Percentiles rank a stretch among this genome's conserved stretches.
Conservation (phyloP, 2,888 invertebrate species). For the Teleogryllus oceanicus region DNA sequence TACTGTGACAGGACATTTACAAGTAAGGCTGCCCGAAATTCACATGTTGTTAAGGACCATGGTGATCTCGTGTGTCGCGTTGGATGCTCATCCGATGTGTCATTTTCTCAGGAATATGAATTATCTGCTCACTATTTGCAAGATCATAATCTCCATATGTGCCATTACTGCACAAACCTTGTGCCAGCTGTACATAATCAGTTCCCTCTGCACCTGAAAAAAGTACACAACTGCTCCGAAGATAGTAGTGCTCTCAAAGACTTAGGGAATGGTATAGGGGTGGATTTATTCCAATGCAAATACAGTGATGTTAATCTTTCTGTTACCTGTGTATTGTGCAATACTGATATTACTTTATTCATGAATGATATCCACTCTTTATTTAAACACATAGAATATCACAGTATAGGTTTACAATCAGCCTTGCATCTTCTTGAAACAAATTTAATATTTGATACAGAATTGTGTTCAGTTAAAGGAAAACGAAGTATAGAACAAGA, state of each 20-base stretch:
- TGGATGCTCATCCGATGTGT: slow-evolving; percentile 29
- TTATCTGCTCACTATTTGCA: slow-evolving; percentile 33
- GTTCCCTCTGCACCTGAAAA: slow-evolving; percentile 32
- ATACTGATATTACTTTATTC: slow-evolving; percentile 33
- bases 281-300: slow-evolving; percentile 24
- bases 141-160: slow-evolving; percentile 33
- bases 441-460: background rate
- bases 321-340: slow-evolving; percentile 34
- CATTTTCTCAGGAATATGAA: slow-evolving; percentile 34
- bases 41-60: slow-evolving; percentile 33
- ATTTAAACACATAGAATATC: slow-evolving; percentile 37
- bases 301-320: slow-evolving; percentile 26
- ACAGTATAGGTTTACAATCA: slow-evolving; percentile 34
- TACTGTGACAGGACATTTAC: slow-evolving; percentile 35
- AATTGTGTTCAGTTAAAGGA: background rate
- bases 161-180: slow-evolving; percentile 34
- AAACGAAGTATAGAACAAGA: background rate
- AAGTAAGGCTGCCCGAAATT: slow-evolving; percentile 27
- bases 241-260: slow-evolving; percentile 26
- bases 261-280: slow-evolving; percentile 25
- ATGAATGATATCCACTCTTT: slow-evolving; percentile 33
- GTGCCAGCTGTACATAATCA: slow-evolving; percentile 29
- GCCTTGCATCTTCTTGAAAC: slow-evolving; percentile 31
- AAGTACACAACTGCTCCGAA: slow-evolving; percentile 30
- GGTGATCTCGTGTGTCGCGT: slow-evolving; percentile 33